Evolutionary conservation across 2,888 invertebrate species (phyloP).

Genomic region (Aporophyla nigra): DNA sequence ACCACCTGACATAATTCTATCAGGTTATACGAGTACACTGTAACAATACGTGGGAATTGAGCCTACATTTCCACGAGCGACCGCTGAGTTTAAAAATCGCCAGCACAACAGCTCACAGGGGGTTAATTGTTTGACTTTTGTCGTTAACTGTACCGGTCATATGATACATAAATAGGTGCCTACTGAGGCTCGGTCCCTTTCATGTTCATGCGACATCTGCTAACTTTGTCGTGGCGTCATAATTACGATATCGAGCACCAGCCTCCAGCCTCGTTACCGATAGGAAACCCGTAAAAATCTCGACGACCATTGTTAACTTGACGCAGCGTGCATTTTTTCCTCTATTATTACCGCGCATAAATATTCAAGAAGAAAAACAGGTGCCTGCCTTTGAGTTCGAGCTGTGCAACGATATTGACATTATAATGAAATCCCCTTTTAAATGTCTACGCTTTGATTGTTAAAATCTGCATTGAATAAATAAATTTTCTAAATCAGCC

Average conservation of each 20-base stretch:
- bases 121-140: slow-evolving; percentile 86
- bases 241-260: slow-evolving; percentile 73
- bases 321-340: slow-evolving; percentile 73
- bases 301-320: slow-evolving; percentile 75
- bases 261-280: slow-evolving; percentile 63
- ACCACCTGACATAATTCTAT: slow-evolving; percentile 67
- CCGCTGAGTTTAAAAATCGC: slow-evolving; percentile 76
- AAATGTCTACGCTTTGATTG: slow-evolving; percentile 78
- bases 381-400: slow-evolving; percentile 75
- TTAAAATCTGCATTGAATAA: slow-evolving; percentile 79
- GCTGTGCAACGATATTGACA: slow-evolving; percentile 78
- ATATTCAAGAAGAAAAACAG: slow-evolving; percentile 82
- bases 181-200: slow-evolving; percentile 70
- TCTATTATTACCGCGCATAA: slow-evolving; percentile 79
- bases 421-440: slow-evolving; percentile 79
- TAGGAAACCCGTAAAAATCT: slow-evolving; percentile 72
- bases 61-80: slow-evolving; percentile 69
- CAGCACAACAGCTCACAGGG: slow-evolving; percentile 74
- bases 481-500: slow-evolving; percentile 70
- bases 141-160: slow-evolving; percentile 79
- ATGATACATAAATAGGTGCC: slow-evolving; percentile 75
- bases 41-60: slow-evolving; percentile 70
- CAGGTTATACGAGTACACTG: slow-evolving; percentile 63
- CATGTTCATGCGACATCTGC: slow-evolving; percentile 67
- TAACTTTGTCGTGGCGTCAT: slow-evolving; percentile 68